Evolutionary conservation across 2,888 invertebrate genomes (phyloP).

Genomic region (Diadegma fenestrale): DNA sequence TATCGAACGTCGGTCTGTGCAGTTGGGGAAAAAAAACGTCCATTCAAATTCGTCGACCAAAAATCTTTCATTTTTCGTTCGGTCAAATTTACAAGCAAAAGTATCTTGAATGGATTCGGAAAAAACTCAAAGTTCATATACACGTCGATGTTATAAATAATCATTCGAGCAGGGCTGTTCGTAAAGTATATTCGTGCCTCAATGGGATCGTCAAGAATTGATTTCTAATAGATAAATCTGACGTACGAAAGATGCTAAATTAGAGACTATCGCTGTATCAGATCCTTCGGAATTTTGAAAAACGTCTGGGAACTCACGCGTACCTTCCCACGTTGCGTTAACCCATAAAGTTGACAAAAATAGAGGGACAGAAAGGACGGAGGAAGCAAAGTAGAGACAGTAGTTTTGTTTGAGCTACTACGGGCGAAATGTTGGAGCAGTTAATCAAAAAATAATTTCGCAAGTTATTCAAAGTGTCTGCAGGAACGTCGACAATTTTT

Average conservation of each 20-base stretch:
- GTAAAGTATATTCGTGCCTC: slow-evolving; percentile 49
- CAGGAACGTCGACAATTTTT: not conserved
- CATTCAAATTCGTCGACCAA: slow-evolving; percentile 1
- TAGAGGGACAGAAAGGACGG: not conserved
- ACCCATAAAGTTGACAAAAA: slow-evolving; percentile 30
- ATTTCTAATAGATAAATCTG: slow-evolving; percentile 57
- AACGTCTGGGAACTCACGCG: slow-evolving; percentile 45
- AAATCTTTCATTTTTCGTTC: not conserved
- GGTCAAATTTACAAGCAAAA: no score
- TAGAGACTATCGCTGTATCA: slow-evolving; percentile 44
- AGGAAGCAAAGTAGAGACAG: not conserved
- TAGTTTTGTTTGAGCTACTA: not conserved
- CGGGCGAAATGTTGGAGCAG: not conserved
- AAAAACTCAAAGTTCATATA: not conserved
- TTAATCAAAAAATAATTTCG: not conserved
- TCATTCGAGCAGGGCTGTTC: slow-evolving; percentile 38
- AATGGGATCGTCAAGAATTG: slow-evolving; percentile 40
- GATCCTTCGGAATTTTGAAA: slow-evolving; percentile 39
- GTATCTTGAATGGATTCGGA: no score
- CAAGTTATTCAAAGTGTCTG: not conserved
- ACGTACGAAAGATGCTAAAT: slow-evolving; percentile 33
- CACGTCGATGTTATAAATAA: slow-evolving; percentile 20
- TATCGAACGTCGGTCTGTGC: not conserved
- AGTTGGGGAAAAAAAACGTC: not conserved
- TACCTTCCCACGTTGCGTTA: slow-evolving; percentile 38